Evolutionary conservation across 2,797 vertebrate species (phyloP).

Genomic region (Pseudotriccus pelzelni): DNA sequence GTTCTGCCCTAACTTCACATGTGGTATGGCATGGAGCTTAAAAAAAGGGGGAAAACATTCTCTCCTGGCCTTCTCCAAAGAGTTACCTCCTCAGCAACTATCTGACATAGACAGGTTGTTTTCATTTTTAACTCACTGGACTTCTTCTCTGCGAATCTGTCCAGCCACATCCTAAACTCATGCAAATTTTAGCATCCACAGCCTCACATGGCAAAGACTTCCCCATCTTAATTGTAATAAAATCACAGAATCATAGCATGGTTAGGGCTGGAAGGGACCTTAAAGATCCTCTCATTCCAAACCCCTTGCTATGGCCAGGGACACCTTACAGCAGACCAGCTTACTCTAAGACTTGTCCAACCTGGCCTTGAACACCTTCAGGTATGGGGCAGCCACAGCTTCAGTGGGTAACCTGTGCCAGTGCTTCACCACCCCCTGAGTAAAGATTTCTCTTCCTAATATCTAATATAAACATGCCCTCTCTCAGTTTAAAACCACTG

Average conservation of each 20-base stretch:
- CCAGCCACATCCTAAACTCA: neutral
- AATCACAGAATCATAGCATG: neutral
- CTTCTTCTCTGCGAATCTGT: neutral
- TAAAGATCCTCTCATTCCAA: neutral
- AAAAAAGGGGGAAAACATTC: neutral
- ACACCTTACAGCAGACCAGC: neutral
- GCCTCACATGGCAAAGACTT: neutral
- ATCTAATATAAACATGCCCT: neutral
- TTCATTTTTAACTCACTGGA: neutral
- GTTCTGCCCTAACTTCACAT: neutral
- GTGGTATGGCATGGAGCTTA: rapidly evolving
- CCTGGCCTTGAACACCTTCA: neutral
- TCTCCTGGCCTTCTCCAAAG: neutral
- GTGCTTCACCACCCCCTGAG: neutral
- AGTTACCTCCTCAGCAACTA: neutral
- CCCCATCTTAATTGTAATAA: neutral
- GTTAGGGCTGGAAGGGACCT: neutral
- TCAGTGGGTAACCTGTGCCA: neutral
- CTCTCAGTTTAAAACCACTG: neutral
- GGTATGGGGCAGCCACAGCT: neutral
- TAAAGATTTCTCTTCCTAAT: neutral
- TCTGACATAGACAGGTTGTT: neutral
- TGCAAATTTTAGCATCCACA: neutral
- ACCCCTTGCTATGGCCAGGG: neutral
- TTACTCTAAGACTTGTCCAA: neutral